Conservation (phyloP, 2,113 vertebrate genomes). For the Cervus canadensis region DNA sequence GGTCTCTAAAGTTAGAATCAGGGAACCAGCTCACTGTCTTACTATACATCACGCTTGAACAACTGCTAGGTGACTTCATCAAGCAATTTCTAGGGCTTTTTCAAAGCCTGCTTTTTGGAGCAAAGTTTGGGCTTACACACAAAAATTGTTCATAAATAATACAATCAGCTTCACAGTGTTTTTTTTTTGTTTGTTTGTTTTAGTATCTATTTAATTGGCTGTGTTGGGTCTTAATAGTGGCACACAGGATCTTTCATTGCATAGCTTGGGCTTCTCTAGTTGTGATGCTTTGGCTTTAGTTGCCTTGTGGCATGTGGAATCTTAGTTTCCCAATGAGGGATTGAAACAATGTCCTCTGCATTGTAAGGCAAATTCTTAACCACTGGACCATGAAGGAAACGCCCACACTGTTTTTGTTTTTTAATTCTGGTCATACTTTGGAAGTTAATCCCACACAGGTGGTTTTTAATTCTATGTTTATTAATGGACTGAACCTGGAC, state of each 20-base stretch:
- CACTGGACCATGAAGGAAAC: no score
- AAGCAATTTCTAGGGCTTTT: neutral
- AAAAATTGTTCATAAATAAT: neutral
- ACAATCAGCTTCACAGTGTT: neutral
- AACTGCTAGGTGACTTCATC: neutral
- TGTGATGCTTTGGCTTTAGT: no score
- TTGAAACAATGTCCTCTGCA: no score
- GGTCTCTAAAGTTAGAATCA: neutral
- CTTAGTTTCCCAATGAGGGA: no score
- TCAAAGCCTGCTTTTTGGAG: neutral
- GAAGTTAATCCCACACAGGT: neutral
- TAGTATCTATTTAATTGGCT: no score
- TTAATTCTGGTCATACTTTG: neutral
- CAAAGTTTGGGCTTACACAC: neutral
- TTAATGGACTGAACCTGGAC: neutral
- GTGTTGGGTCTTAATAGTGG: no score
- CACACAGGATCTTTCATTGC: no score
- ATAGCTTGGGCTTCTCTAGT: no score
- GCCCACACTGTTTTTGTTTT: no score
- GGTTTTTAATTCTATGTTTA: neutral
- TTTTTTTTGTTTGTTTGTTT: neutral
- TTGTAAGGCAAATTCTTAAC: no score
- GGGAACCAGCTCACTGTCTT: neutral
- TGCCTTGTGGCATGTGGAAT: no score
- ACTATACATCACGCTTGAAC: neutral